Percentiles rank a stretch among this genome's conserved stretches.
Conservation (phyloP, 2,888 invertebrate species). For the Trissonchulus sp. region DNA sequence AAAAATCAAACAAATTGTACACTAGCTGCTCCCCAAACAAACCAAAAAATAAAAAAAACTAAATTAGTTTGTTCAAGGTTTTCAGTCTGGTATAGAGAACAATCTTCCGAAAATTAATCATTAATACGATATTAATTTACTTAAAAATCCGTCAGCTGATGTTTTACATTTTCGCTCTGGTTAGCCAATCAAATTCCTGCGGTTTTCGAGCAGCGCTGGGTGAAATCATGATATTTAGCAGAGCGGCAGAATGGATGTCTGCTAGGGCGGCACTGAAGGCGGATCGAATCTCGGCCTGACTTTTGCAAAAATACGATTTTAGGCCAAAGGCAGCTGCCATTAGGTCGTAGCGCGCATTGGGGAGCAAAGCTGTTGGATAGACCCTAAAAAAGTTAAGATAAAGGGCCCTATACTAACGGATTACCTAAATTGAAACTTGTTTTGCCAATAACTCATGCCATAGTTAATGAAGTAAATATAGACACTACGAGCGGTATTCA, state of each 20-base stretch:
- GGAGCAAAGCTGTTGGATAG: conserved; percentile 73
- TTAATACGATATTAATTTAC: too few relatives aligned
- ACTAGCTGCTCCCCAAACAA: too few relatives aligned
- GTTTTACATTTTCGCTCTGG: conserved; percentile 66
- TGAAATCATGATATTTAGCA: conserved; percentile 81
- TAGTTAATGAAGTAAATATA: too few relatives aligned
- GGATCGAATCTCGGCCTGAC: conserved; percentile 66
- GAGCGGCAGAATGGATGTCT: conserved; percentile 67
- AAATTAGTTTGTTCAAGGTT: too few relatives aligned
- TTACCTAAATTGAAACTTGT: too few relatives aligned
- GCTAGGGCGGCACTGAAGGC: conserved; percentile 65
- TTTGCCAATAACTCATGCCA: too few relatives aligned
- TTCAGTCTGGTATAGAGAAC: too few relatives aligned
- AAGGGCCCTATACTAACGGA: conserved; percentile 18
- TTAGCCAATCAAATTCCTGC: conserved; percentile 83
- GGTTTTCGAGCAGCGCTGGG: conserved; percentile 79
- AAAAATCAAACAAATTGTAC: too few relatives aligned
- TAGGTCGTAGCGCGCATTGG: conserved; percentile 74
- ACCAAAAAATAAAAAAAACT: too few relatives aligned
- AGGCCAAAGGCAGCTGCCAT: conserved; percentile 78
- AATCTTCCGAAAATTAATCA: too few relatives aligned
- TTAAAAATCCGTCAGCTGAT: too few relatives aligned
- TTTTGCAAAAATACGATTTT: conserved; percentile 70
- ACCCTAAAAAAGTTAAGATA: conserved; percentile 60
- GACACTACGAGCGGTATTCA: too few relatives aligned